phyloP scores from a whole-genome alignment of 2,797 vertebrate genomes.

The Scarus forsteni region DNA sequence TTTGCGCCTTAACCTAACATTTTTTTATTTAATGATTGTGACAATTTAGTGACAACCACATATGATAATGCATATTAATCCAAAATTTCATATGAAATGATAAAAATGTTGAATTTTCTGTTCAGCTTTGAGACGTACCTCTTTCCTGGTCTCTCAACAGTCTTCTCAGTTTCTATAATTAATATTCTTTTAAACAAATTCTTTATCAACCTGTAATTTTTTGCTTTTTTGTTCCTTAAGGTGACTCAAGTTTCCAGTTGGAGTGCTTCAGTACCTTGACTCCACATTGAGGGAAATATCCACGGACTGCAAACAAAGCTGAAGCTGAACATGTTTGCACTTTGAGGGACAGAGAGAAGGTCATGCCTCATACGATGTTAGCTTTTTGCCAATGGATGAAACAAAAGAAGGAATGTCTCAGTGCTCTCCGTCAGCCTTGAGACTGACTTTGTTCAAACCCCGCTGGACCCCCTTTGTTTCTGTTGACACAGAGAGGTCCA shows the following conservation, averaged over 20 bases:
- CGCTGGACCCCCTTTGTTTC: background rate
- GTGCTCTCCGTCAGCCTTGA: conserved; percentile 14
- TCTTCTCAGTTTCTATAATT: too few species aligned
- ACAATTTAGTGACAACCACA: too few species aligned
- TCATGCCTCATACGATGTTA: conserved; percentile 36
- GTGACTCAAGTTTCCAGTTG: background rate
- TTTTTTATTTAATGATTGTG: too few species aligned
- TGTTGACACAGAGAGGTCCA: conserved; percentile 11
- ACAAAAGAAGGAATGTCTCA: conserved; percentile 71
- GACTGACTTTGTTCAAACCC: conserved; percentile 28
- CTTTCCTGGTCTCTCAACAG: too few species aligned
- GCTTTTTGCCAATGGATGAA: conserved; percentile 23
- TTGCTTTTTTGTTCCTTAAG: background rate
- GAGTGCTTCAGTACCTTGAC: conserved; percentile 21
- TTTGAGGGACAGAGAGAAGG: conserved; percentile 41
- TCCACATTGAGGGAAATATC: conserved; percentile 7
- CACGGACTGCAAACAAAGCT: conserved; percentile 34
- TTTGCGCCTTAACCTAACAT: too few species aligned
- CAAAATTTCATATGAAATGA: too few species aligned
- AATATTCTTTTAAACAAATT: background rate
- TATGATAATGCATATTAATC: too few species aligned
- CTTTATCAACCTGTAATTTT: background rate
- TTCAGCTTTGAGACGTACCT: too few species aligned
- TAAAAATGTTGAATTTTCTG: too few species aligned
- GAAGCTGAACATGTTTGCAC: conserved; percentile 38